Percentiles rank a stretch among this genome's conserved stretches.
Conservation (phyloP, 2,888 invertebrate genomes). For the Athalia circularis region DNA sequence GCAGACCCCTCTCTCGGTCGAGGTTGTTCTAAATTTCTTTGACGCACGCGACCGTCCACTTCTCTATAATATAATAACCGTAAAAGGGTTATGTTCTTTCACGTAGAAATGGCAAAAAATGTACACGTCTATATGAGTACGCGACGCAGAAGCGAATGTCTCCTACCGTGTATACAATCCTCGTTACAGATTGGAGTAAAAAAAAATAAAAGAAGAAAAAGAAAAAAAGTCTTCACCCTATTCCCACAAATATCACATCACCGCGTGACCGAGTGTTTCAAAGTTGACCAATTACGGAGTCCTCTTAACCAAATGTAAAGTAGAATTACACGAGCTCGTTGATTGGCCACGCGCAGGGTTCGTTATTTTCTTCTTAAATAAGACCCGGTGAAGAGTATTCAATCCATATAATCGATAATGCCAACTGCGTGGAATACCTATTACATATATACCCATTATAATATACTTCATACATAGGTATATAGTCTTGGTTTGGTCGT, state of each 20-base stretch:
- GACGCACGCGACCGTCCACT: too few species aligned
- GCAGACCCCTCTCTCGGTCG: too few species aligned
- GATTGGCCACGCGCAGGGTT: slow-evolving; percentile 11
- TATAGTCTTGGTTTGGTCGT: not conserved
- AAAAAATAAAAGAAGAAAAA: too few species aligned
- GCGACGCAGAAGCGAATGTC: too few species aligned
- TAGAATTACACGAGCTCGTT: not conserved
- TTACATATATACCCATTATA: slow-evolving; percentile 21
- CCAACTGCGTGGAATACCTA: slow-evolving; percentile 6
- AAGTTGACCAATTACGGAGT: slow-evolving; percentile 22
- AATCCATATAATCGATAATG: slow-evolving; percentile 42
- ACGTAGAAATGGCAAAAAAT: too few species aligned
- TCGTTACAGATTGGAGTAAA: too few species aligned
- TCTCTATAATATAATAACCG: too few species aligned
- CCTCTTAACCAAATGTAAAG: slow-evolving; percentile 3
- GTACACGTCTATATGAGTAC: too few species aligned
- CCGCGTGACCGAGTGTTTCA: not conserved
- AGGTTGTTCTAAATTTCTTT: too few species aligned
- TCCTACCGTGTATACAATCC: too few species aligned
- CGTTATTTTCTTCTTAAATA: slow-evolving; percentile 33
- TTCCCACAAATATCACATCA: slow-evolving; percentile 20
- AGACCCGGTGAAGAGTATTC: slow-evolving; percentile 49
- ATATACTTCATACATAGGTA: too few species aligned
- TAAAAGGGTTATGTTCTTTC: too few species aligned
- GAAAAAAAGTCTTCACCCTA: not conserved